Evolutionary conservation across 2,797 vertebrate genomes (phyloP).

Genomic region (Distichodus sexfasciatus): DNA sequence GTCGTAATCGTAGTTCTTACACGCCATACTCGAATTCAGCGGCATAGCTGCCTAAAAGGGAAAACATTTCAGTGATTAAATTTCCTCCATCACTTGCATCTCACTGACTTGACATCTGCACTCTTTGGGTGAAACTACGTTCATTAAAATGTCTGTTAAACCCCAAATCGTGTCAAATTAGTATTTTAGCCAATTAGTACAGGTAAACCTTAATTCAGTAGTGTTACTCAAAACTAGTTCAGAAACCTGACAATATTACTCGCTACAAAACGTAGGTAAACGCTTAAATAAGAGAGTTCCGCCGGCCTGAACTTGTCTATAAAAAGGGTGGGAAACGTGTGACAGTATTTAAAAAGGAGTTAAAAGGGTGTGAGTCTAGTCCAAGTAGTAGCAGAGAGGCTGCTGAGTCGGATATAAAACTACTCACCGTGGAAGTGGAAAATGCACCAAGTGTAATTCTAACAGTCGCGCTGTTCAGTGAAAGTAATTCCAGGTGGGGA

Average conservation of each 20-base stretch:
- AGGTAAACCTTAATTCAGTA: no score
- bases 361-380: neutral
- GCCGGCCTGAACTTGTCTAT: no score
- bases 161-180: no score
- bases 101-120: neutral
- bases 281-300: no score
- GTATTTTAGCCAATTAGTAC: no score
- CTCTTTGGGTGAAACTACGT: no score
- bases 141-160: no score
- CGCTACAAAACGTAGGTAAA: no score
- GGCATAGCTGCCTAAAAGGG: slow-evolving; percentile 69
- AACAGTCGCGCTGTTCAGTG: slow-evolving; percentile 8
- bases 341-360: no score
- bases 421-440: slow-evolving; percentile 41
- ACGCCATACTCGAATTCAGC: slow-evolving; percentile 72
- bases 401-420: neutral
- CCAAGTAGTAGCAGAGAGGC: neutral
- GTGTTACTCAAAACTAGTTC: no score
- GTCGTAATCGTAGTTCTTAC: slow-evolving; percentile 83
- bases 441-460: neutral
- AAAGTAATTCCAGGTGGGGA: slow-evolving; percentile 47
- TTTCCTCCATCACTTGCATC: neutral
- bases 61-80: neutral
- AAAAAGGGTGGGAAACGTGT: no score
- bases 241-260: no score